Evolutionary conservation across 2,888 invertebrate species (phyloP).

Genomic region (Acanthosoma haemorrhoidale): DNA sequence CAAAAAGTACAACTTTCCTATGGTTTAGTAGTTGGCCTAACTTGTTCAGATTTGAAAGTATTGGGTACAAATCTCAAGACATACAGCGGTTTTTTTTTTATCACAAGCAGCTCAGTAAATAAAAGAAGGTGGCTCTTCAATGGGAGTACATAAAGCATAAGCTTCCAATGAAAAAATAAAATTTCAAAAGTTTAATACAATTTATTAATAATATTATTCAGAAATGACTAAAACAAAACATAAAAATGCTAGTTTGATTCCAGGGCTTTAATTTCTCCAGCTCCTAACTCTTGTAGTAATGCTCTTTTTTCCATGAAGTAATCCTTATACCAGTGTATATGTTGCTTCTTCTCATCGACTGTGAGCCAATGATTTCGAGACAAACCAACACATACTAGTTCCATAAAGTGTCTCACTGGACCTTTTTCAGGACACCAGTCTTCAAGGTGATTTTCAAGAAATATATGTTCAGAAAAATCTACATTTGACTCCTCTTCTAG

Average conservation of each 20-base stretch:
- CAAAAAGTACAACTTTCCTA: no score
- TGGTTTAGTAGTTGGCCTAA: no score
- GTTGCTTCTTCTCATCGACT: constrained; percentile 78
- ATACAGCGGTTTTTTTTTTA: no score
- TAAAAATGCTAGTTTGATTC: background rate
- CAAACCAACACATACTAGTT: constrained; percentile 85
- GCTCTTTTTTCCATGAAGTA: constrained; percentile 80
- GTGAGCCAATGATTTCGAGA: constrained; percentile 91
- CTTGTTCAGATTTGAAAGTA: no score
- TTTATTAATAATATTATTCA: background rate
- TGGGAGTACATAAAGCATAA: no score
- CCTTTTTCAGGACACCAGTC: constrained; percentile 86
- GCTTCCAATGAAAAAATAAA: background rate
- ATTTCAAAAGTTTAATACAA: background rate
- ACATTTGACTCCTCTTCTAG: constrained; percentile 60
- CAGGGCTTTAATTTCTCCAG: constrained; percentile 35
- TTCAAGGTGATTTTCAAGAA: constrained; percentile 78
- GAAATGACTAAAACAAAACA: background rate
- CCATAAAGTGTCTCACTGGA: constrained; percentile 95
- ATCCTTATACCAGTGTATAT: constrained; percentile 85
- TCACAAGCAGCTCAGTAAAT: no score
- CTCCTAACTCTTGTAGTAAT: constrained; percentile 38
- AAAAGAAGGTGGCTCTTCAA: no score
- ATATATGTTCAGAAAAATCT: constrained; percentile 90
- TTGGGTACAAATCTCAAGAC: no score